Percentiles rank a stretch among this genome's conserved stretches.
phyloP scores from a whole-genome alignment of 2,113 vertebrate species.

The Leiothrix lutea region DNA sequence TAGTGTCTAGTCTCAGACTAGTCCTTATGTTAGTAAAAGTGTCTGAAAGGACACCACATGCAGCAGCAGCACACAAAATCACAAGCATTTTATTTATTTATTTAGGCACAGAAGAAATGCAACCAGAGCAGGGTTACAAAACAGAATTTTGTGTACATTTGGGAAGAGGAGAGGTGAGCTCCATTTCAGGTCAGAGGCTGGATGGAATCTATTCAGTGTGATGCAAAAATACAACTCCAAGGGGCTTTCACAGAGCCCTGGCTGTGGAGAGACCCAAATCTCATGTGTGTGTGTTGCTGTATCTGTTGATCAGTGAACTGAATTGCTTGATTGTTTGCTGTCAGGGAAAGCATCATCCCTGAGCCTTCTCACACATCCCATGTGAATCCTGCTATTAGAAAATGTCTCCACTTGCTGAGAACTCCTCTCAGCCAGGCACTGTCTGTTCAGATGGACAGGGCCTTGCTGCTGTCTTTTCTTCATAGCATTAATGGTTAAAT shows the following conservation, averaged over 20 bases:
- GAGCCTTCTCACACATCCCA: not conserved
- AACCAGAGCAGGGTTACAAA: not conserved
- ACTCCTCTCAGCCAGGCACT: not conserved
- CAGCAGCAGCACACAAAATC: not conserved
- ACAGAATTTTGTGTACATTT: not conserved
- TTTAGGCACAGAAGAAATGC: not conserved
- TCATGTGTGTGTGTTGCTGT: not conserved
- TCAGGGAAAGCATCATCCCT: not conserved
- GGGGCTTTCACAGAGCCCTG: not conserved
- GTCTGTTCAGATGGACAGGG: not conserved
- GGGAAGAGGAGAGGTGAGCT: not conserved
- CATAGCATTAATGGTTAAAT: not conserved
- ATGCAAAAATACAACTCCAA: not conserved
- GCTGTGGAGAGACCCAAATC: not conserved
- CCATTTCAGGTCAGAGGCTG: not conserved
- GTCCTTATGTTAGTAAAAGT: slow-evolving; percentile 37
- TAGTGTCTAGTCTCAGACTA: slow-evolving; percentile 37
- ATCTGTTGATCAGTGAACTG: not conserved
- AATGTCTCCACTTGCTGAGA: not conserved
- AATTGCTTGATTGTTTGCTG: not conserved
- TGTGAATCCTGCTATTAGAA: not conserved
- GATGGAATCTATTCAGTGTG: not conserved
- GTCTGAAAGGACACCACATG: slow-evolving; percentile 20
- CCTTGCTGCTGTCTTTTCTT: not conserved
- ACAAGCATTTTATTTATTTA: not conserved